Evolutionary conservation across 2,888 invertebrate species (phyloP).

Genomic region (Andrena marginata): DNA sequence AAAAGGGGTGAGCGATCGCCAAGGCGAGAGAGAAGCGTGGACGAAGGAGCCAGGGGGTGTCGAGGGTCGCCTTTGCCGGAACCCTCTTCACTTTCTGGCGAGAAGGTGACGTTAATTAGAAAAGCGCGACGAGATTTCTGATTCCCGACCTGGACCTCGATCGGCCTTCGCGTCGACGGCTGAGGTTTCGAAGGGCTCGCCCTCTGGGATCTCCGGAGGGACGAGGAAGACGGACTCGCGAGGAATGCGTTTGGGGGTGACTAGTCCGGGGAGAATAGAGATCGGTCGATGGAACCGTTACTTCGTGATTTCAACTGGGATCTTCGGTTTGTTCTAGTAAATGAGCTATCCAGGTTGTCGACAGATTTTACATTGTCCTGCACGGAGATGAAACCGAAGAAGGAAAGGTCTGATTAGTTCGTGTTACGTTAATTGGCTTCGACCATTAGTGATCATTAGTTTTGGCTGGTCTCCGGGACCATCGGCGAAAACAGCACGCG

Average conservation of each 20-base stretch:
- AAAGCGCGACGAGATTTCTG: conserved; percentile 76
- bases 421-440: neutral
- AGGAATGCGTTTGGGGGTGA: neutral
- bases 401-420: neutral
- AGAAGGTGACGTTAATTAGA: conserved; percentile 82
- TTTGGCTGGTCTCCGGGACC: neutral
- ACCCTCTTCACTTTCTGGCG: conserved; percentile 71
- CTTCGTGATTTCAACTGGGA: neutral
- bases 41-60: conserved; percentile 61
- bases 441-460: neutral
- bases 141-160: conserved; percentile 59
- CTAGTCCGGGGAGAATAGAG: neutral
- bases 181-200: conserved; percentile 27
- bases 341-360: too few relatives aligned
- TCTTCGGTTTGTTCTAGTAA: neutral
- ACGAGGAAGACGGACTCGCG: neutral
- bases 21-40: conserved; percentile 74
- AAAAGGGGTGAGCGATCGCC: conserved; percentile 76
- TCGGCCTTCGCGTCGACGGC: conserved; percentile 36
- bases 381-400: too few relatives aligned
- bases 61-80: conserved; percentile 70
- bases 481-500: neutral
- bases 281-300: neutral
- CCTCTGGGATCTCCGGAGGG: conserved; percentile 6
- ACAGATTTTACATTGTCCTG: too few relatives aligned